phyloP scores from a whole-genome alignment of 2,888 invertebrate genomes.

The Tridacna gigas region DNA sequence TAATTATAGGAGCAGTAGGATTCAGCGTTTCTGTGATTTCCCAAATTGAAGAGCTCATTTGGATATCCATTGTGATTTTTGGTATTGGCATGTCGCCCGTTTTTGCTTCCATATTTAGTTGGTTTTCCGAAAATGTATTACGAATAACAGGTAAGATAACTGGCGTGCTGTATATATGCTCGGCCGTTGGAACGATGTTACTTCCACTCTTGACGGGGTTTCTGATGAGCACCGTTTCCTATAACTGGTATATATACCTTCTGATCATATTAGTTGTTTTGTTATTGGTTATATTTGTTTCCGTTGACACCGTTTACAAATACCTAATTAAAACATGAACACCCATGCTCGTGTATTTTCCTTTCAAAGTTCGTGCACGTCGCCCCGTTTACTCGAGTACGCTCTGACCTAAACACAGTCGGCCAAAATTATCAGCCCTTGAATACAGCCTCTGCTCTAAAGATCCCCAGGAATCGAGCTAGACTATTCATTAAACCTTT shows the following conservation, averaged over 20 bases:
- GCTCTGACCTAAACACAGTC: too few relatives aligned
- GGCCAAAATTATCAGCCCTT: too few relatives aligned
- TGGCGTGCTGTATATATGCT: constrained; percentile 83
- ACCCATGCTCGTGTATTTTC: not conserved
- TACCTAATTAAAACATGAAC: constrained; percentile 22
- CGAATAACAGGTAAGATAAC: constrained; percentile 84
- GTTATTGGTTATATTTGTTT: constrained; percentile 35
- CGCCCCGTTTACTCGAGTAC: too few relatives aligned
- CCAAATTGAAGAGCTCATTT: constrained; percentile 62
- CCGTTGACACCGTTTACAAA: constrained; percentile 28
- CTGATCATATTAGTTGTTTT: constrained; percentile 35
- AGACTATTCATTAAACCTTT: too few relatives aligned
- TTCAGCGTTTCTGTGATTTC: constrained; percentile 58
- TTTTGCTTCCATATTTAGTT: constrained; percentile 85
- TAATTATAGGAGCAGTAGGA: constrained; percentile 54
- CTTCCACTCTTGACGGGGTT: constrained; percentile 81
- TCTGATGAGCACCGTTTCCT: constrained; percentile 65
- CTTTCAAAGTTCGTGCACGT: too few relatives aligned
- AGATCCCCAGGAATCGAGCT: too few relatives aligned
- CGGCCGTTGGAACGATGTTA: constrained; percentile 84
- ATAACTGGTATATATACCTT: constrained; percentile 66
- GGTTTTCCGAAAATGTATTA: constrained; percentile 84
- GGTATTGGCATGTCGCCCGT: constrained; percentile 85
- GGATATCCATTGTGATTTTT: constrained; percentile 81
- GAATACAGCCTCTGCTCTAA: too few relatives aligned